Evolutionary conservation across 1,140 invertebrate species (phyloP).

Genomic region (Melanaphis sacchari): DNA sequence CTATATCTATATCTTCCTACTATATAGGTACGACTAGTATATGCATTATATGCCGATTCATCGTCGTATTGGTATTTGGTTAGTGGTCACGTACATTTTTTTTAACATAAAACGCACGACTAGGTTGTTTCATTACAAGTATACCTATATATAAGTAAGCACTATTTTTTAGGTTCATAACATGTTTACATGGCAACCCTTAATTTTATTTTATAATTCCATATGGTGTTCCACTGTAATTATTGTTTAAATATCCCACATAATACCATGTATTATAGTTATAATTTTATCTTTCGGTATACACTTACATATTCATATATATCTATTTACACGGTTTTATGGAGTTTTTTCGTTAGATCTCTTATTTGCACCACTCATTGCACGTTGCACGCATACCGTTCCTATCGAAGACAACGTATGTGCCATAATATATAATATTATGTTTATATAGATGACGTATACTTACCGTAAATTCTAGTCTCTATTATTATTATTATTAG

Average conservation of each 20-base stretch:
- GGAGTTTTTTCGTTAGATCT: neutral
- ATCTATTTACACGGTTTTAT: neutral
- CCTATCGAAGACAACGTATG: neutral
- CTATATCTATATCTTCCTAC: neutral
- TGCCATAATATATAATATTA: neutral
- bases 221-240: neutral
- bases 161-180: neutral
- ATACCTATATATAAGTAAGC: neutral
- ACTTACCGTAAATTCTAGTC: neutral
- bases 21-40: too few relatives aligned
- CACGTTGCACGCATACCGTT: neutral
- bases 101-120: neutral
- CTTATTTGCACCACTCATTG: too few relatives aligned
- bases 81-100: neutral
- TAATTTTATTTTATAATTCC: neutral
- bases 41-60: neutral
- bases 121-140: neutral
- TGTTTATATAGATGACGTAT: neutral
- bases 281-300: neutral
- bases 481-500: neutral
- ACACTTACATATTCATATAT: neutral
- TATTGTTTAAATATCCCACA: neutral
- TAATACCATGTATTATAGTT: neutral
- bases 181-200: neutral
- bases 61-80: neutral